These are phyloP conservation scores for Poeciliopsis turneri DNA, from an alignment of 2,797 vertebrate species.

Conservation along the genomic window DNA sequence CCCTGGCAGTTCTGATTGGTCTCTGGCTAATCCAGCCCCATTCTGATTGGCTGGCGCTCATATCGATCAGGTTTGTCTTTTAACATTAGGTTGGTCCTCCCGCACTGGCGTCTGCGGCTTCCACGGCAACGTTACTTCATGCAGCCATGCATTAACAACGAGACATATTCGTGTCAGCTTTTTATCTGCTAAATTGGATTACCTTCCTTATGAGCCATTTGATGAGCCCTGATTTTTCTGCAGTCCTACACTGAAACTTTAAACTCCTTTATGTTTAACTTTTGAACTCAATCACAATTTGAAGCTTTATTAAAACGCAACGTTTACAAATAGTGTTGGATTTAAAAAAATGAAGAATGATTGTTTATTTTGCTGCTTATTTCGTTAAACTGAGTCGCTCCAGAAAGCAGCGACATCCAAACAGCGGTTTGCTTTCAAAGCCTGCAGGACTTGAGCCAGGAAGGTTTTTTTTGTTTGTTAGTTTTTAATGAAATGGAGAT, in stretches of 20 bases:
- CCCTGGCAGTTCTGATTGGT: constrained; percentile 55
- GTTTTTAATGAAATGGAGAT: constrained; percentile 25
- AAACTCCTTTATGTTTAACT: background rate
- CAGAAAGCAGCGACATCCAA: background rate
- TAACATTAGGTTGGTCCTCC: constrained; percentile 63
- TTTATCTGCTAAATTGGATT: constrained; percentile 1
- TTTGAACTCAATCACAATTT: background rate
- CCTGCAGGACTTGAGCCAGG: background rate
- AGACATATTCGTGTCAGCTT: background rate
- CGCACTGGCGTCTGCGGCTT: constrained; percentile 77
- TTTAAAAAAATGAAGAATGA: background rate
- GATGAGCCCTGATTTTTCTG: background rate
- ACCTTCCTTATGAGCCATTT: background rate
- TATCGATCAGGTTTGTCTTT: constrained; percentile 59
- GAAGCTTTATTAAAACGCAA: background rate
- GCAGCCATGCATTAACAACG: constrained; percentile 20
- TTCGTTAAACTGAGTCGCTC: background rate
- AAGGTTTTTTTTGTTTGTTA: constrained; percentile 15
- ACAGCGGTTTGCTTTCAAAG: fast-evolving
- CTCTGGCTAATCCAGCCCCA: background rate
- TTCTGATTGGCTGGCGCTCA: constrained; percentile 65
- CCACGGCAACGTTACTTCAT: constrained; percentile 76
- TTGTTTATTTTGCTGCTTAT: background rate
- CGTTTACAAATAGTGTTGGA: background rate
- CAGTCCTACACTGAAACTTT: background rate